These are phyloP conservation scores for Trichogramma pretiosum DNA, from an alignment of 1,140 invertebrate genomes.

Conservation along the genomic window DNA sequence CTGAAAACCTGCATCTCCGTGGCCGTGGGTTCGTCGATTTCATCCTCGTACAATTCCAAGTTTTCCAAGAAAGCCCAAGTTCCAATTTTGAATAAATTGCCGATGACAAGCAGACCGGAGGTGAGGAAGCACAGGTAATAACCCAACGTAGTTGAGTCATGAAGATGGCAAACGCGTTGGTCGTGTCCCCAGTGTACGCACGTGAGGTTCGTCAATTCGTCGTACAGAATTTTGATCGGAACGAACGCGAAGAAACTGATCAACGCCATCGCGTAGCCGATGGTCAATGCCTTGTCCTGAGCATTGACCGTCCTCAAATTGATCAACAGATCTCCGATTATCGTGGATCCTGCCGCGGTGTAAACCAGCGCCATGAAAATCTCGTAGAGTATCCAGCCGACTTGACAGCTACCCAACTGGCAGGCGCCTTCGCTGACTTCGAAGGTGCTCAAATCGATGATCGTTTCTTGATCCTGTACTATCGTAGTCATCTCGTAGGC, in stretches of 20 bases:
- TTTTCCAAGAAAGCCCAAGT: constrained; percentile 29
- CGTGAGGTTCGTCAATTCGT: constrained; percentile 36
- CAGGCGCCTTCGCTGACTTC: constrained; percentile 50
- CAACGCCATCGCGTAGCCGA: constrained; percentile 49
- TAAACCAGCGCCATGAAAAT: constrained; percentile 28
- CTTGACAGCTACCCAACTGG: constrained; percentile 42
- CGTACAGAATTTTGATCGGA: constrained; percentile 48
- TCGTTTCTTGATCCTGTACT: too few relatives aligned
- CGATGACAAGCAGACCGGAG: constrained; percentile 23
- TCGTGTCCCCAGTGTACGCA: constrained; percentile 32
- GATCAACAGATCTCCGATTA: constrained; percentile 51
- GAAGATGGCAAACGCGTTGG: constrained; percentile 26
- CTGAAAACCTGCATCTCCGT: constrained; percentile 22
- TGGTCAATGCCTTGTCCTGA: constrained; percentile 51
- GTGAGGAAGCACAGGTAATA: constrained; percentile 33
- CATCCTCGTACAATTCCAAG: constrained; percentile 26
- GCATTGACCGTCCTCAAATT: constrained; percentile 45
- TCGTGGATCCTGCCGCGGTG: constrained; percentile 33
- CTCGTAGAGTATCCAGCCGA: constrained; percentile 50
- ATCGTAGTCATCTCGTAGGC: constrained; percentile 26
- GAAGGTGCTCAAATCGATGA: constrained; percentile 26
- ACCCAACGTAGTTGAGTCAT: constrained; percentile 28
- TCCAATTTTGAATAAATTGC: constrained; percentile 24
- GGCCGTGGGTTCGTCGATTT: constrained; percentile 14
- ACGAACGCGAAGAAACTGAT: constrained; percentile 48